phyloP scores from a whole-genome alignment of 1,140 invertebrate species.

The Sminthurides bifidus region DNA sequence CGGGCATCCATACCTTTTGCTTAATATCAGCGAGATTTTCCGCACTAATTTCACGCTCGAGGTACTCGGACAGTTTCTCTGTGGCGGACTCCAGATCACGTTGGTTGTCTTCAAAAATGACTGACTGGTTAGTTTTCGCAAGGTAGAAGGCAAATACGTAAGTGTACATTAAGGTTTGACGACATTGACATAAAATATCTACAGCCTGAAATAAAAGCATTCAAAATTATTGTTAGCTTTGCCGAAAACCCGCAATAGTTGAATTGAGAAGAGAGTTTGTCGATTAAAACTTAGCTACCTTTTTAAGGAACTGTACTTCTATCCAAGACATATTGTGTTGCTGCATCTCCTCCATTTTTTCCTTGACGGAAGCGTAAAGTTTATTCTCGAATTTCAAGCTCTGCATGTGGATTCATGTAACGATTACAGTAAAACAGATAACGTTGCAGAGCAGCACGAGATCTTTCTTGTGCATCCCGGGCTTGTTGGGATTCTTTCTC shows the following conservation, averaged over 20 bases:
- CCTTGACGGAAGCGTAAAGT: slow-evolving; percentile 82
- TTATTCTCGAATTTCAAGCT: slow-evolving; percentile 96
- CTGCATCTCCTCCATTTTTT: slow-evolving; percentile 99
- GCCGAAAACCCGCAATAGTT: background rate
- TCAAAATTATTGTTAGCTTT: background rate
- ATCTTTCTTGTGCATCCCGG: slow-evolving; percentile 87
- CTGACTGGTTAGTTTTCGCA: slow-evolving; percentile 45
- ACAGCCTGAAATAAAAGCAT: slow-evolving; percentile 40
- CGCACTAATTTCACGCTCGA: slow-evolving; percentile 10
- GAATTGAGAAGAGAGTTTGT: background rate
- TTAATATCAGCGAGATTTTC: background rate
- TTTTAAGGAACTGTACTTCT: slow-evolving; percentile 95
- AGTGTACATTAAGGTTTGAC: slow-evolving; percentile 59
- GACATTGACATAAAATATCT: slow-evolving; percentile 54
- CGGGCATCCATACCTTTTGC: background rate
- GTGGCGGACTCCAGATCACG: slow-evolving; percentile 56
- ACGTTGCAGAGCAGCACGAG: slow-evolving; percentile 75
- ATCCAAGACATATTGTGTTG: slow-evolving; percentile 99
- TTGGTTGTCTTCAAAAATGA: slow-evolving; percentile 63
- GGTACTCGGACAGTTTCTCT: slow-evolving; percentile 11
- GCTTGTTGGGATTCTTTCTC: slow-evolving; percentile 94
- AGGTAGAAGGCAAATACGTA: slow-evolving; percentile 64
- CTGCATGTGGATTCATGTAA: slow-evolving; percentile 99
- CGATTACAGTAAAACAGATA: slow-evolving; percentile 98
- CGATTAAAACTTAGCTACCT: slow-evolving; percentile 36